Evolutionary conservation across 2,113 vertebrate species (phyloP).

Genomic region (Terrapene triunguis): DNA sequence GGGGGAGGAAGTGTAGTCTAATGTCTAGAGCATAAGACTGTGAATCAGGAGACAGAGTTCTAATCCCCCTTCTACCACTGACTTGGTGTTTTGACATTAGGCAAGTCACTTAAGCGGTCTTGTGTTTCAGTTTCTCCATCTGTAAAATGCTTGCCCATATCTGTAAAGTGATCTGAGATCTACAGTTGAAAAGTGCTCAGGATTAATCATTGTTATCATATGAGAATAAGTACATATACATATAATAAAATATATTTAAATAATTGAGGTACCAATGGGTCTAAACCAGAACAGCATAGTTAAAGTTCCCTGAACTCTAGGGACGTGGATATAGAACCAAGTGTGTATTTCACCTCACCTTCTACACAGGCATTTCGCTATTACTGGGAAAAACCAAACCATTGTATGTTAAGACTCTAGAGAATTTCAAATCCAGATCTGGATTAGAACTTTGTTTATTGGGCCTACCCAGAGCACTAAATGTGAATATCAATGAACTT

Average conservation of each 20-base stretch:
- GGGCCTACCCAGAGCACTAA: too few species aligned
- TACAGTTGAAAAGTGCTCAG: neutral
- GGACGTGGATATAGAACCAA: too few species aligned
- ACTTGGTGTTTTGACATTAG: neutral
- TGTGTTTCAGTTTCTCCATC: neutral
- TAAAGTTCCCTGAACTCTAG: too few species aligned
- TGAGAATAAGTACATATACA: neutral
- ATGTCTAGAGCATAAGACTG: neutral
- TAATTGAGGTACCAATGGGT: too few species aligned
- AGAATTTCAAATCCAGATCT: neutral
- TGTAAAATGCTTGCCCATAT: neutral
- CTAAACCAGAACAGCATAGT: too few species aligned
- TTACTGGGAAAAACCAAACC: neutral
- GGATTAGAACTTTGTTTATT: neutral
- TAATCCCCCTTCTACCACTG: neutral
- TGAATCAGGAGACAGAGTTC: neutral
- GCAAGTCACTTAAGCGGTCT: neutral
- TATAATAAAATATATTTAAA: neutral
- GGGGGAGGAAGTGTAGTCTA: neutral
- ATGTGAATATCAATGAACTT: too few species aligned
- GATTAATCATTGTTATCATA: neutral
- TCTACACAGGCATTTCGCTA: neutral
- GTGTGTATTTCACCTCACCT: neutral
- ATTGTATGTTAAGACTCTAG: neutral
- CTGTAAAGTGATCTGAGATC: neutral